Percentiles rank a stretch among this genome's conserved stretches.
phyloP scores from a whole-genome alignment of 1,140 invertebrate species.

The Drosophila carrolli region DNA sequence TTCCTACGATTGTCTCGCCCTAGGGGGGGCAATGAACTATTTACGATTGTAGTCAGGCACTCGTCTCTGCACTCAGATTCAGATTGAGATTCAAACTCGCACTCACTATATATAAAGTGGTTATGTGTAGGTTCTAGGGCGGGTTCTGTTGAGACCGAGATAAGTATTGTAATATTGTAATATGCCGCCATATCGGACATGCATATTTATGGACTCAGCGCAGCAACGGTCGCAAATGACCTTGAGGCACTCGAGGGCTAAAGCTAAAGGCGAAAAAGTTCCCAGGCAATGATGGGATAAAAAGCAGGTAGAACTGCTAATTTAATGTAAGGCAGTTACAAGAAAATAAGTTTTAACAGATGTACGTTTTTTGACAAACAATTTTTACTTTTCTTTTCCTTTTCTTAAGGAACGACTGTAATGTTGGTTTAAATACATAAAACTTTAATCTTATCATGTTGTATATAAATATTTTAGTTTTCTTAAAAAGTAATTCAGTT shows the following conservation, averaged over 20 bases:
- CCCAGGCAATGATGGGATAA: constrained; percentile 18
- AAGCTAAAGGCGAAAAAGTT: constrained; percentile 9
- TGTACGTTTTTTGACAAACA: too few species aligned
- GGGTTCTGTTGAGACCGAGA: constrained; percentile 16
- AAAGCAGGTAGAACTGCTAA: neutral
- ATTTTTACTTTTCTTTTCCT: too few species aligned
- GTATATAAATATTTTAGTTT: too few species aligned
- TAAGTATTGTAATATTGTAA: constrained; percentile 46
- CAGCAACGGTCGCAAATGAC: constrained; percentile 24
- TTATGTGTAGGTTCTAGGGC: constrained; percentile 37
- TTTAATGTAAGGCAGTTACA: neutral
- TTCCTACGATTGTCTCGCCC: constrained; percentile 42
- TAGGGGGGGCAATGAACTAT: constrained; percentile 77
- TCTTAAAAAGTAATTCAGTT: too few species aligned
- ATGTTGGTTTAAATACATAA: too few species aligned
- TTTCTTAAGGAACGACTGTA: too few species aligned
- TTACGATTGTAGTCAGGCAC: constrained; percentile 65
- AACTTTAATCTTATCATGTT: too few species aligned
- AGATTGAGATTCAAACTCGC: constrained; percentile 15
- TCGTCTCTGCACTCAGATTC: constrained; percentile 37
- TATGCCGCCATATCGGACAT: constrained; percentile 36
- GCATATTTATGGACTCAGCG: constrained; percentile 34
- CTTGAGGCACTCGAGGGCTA: constrained; percentile 11
- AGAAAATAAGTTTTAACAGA: neutral
- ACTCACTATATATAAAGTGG: constrained; percentile 8